These are phyloP conservation scores for Drosophila mimica DNA, from an alignment of 2,888 invertebrate species.

Conservation along the genomic window DNA sequence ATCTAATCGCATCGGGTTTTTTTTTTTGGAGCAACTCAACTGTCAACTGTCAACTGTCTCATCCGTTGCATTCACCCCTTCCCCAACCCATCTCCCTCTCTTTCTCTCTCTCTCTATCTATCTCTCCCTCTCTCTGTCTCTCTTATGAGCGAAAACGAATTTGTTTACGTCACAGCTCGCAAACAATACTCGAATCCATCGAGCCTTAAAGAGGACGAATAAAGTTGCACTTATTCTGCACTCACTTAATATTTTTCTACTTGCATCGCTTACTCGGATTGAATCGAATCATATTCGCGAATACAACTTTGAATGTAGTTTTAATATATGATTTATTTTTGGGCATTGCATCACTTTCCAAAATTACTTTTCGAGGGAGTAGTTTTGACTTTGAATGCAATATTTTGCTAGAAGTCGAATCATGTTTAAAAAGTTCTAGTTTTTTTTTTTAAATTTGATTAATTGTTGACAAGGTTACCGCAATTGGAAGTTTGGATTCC, in stretches of 20 bases:
- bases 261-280: not conserved
- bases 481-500: too few relatives aligned
- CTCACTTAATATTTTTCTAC: not conserved
- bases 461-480: too few relatives aligned
- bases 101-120: not conserved
- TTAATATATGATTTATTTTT: not conserved
- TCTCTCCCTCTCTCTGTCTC: not conserved
- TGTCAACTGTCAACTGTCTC: not conserved
- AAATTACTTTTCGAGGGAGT: too few relatives aligned
- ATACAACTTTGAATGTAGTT: not conserved
- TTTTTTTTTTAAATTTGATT: too few relatives aligned
- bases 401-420: too few relatives aligned
- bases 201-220: not conserved
- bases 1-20: constrained; percentile 24
- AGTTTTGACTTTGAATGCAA: too few relatives aligned
- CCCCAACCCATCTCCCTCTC: not conserved
- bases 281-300: not conserved
- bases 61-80: not conserved
- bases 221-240: not conserved
- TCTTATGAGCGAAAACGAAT: not conserved
- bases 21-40: not conserved
- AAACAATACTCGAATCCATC: too few relatives aligned
- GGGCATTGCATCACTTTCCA: not conserved
- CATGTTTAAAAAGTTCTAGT: too few relatives aligned
- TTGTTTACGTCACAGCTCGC: not conserved